Evolutionary conservation across 2,113 vertebrate species (phyloP), one percentile per base, ranked within the genome.

Genomic region (Psammodynastes pulverulentus): DNA sequence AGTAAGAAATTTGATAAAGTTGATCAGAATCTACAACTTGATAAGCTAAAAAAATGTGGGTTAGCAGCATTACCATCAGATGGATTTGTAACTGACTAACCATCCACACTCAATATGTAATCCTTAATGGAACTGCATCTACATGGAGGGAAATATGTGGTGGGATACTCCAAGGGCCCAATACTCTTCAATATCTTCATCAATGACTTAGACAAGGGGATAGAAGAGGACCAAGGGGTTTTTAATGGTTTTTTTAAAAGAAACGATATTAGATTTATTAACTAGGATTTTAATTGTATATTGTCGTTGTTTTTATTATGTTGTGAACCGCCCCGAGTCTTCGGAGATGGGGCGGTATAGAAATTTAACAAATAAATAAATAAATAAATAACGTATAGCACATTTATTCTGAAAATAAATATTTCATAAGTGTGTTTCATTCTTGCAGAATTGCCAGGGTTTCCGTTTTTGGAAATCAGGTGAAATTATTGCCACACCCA

Each of bases 391-490:
- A 62, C 23, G 7, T 24, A 91, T 7, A 48, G 43, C 39, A 15
- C 7, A 86, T 10, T 34, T 91, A 23, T n/a, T 86, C 23, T 90
- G 19, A 46, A 67, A 67, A 15, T 19, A 39, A 43, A 19, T 8
- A 86, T 87, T 91, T 58, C 45, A 62, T 48, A 67, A 79, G 2
- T 10, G 87, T 92, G 90, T 45, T 91, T 95, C 49, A n/a, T 89
- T 49, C 0, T 95, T 96, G 56, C 95, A 97, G 96, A 96, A 58
- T 13, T 97, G 96, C 91, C 91, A 21, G 0, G n/a, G 48, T 0
- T 84, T 85, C 92, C 72, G 84, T 13, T 94, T 93, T n/a, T 54
- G 93, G 95, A 96, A 91, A 48, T 91, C 52, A 26, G 95, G 95
- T 87, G 95, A 95, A 95, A 95, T 79, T 48, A 67, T 95, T 0